A percentile compares a stretch with the other conserved stretches of the same genome.
Evolutionary conservation across 92 coral and sea anemone genomes (phyloP).

Genomic region (Epizoanthus stellaris): DNA sequence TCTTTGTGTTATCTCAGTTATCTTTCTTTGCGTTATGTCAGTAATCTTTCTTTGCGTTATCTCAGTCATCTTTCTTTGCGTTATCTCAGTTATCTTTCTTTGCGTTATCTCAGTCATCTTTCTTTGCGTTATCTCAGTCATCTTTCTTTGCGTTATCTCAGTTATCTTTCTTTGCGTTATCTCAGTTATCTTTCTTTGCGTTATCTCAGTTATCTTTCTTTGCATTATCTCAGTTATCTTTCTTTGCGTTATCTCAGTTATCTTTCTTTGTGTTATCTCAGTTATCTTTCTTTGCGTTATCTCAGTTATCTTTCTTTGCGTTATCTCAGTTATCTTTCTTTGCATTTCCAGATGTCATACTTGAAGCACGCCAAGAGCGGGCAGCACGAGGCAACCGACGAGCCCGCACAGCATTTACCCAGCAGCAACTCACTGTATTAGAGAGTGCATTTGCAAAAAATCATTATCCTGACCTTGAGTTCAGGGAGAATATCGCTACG

Average conservation of each 20-base stretch:
- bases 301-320: no score
- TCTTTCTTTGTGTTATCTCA: no score
- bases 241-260: no score
- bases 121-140: background rate
- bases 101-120: background rate
- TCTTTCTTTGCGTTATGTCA: background rate
- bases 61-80: no score
- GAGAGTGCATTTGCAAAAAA: conserved; percentile 93
- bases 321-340: background rate
- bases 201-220: no score
- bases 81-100: no score
- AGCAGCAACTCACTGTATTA: conserved; percentile 90
- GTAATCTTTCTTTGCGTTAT: no score
- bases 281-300: no score
- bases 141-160: no score
- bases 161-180: no score
- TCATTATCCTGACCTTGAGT: conserved; percentile 96
- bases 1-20: background rate
- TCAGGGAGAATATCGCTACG: conserved; percentile 91
- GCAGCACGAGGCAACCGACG: conserved; percentile 83
- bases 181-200: no score
- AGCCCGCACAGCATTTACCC: conserved; percentile 97
- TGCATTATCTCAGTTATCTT: no score
- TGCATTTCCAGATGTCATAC: conserved; percentile 77
- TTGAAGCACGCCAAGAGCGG: conserved; percentile 94